Base-by-base conservation (phyloP, 1,140 invertebrate genomes). In the Drosophila kikkawai region DNA sequence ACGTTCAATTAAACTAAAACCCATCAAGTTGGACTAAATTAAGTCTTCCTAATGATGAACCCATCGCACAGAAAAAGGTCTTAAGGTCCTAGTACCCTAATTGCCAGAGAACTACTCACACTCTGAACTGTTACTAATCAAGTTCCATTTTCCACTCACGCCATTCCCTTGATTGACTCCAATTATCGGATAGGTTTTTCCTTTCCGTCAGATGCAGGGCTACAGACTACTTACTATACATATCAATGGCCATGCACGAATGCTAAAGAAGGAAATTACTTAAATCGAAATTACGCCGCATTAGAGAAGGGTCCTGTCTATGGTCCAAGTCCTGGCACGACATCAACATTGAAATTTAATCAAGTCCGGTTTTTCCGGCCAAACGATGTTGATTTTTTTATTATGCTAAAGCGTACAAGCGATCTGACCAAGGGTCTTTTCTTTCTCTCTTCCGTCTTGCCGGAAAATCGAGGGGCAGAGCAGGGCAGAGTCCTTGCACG, bases 351-450 rank as follows among this genome's bases (percentile, higher is more conserved):
- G 84, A 80, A 90, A 91, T 85, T 85, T 91, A 91, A 91, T 91
- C 88, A 91, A 91, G 82, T 91, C 74, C 75, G 82, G 69, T 73
- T 86, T 80, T 84, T 85, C 81, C 81, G 82, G 68, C 59, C 82
- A 85, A 51, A 66, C 74, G 66, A 70, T 58, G 66, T 67, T 74
- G 71, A 68, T 80, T 87, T 85, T 82, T 91, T 91, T 91, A 82
- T 80, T 91, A 91, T 91, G 83, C 83, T 91, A 91, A 91, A 91
- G 79, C 64, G 84, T 69, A 79, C 75, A 88, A 85, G 90, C 81
- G 83, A 87, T 77, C 65, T 84, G 85, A 88, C 85, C 81, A 85
- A 57, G 82, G 82, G 82, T 75, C 82, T 37, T 29, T 29, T n/a
- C 34, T 39, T 15, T 15, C 51, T 15, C 51, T 37, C 34, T 12